A percentile compares a stretch with the other conserved stretches of the same genome.
Conservation (phyloP, 2,888 invertebrate species). For the Hyposoter didymator region DNA sequence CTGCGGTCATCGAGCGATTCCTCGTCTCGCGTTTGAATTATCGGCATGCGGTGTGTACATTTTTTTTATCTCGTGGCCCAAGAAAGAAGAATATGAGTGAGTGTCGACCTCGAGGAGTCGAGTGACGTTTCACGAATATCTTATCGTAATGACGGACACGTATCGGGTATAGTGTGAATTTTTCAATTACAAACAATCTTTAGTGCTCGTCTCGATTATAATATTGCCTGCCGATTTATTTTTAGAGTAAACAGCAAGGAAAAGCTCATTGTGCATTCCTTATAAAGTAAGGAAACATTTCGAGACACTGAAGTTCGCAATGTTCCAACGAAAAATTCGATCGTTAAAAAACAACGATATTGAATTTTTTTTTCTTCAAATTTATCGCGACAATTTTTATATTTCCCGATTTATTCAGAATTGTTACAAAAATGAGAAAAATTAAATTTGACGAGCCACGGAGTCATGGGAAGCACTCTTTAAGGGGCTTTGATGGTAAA, state of each 20-base stretch:
- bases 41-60: slow-evolving; percentile 24
- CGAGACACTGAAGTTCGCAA: no score
- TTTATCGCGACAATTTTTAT: no score
- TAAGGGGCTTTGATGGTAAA: no score
- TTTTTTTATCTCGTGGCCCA: slow-evolving; percentile 51
- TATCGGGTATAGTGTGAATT: slow-evolving; percentile 1
- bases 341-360: no score
- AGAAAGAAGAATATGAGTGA: slow-evolving; percentile 28
- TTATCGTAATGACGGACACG: slow-evolving; percentile 19
- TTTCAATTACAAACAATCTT: slow-evolving; percentile 19
- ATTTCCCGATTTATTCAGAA: no score
- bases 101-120: slow-evolving; percentile 36
- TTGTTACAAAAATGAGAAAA: no score
- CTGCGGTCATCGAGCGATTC: slow-evolving; percentile 20
- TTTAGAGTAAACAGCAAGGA: not conserved
- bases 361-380: no score
- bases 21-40: slow-evolving; percentile 51
- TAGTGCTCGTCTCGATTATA: not conserved
- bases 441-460: no score
- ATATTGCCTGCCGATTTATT: not conserved
- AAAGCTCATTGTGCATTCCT: not conserved
- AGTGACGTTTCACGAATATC: slow-evolving; percentile 15
- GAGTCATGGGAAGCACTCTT: no score
- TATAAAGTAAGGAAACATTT: no score
- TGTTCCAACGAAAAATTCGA: no score